Evolutionary conservation across 2,888 invertebrate genomes (phyloP).

Genomic region (Branchellion lobata): DNA sequence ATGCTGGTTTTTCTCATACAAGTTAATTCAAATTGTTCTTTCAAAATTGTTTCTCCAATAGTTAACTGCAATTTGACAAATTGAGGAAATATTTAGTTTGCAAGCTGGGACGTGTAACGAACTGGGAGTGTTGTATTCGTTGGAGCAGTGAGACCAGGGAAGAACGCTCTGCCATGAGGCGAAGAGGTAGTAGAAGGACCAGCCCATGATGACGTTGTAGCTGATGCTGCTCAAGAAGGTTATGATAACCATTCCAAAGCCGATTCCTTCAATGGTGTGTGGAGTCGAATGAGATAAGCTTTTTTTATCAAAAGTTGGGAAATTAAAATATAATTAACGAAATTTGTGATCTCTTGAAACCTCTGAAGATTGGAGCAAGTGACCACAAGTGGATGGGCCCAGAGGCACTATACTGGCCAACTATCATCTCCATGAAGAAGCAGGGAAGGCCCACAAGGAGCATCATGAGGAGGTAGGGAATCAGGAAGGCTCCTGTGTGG

Average conservation of each 20-base stretch:
- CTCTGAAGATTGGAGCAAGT: slow-evolving; percentile 49
- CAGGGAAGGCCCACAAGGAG: slow-evolving; percentile 69
- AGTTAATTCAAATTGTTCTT: too few relatives aligned
- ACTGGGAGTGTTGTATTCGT: slow-evolving; percentile 52
- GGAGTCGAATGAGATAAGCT: neutral
- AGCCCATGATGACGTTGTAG: slow-evolving; percentile 78
- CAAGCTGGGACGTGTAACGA: slow-evolving; percentile 37
- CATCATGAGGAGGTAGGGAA: slow-evolving; percentile 51
- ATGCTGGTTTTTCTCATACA: too few relatives aligned
- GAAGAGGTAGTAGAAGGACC: slow-evolving; percentile 75
- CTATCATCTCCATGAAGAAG: slow-evolving; percentile 73
- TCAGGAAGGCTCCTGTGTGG: slow-evolving; percentile 51
- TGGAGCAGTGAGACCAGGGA: slow-evolving; percentile 71
- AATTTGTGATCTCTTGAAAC: too few relatives aligned
- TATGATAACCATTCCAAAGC: slow-evolving; percentile 72
- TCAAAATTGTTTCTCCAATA: too few relatives aligned
- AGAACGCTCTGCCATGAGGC: slow-evolving; percentile 70
- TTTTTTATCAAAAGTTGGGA: neutral
- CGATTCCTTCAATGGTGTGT: slow-evolving; percentile 55
- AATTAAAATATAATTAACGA: too few relatives aligned
- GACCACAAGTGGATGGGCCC: slow-evolving; percentile 75
- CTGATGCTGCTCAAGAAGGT: slow-evolving; percentile 72
- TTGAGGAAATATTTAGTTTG: neutral
- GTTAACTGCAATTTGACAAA: neutral
- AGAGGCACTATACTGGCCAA: slow-evolving; percentile 74